Conservation (phyloP, 2,888 invertebrate species). For the Tinea pellionella region DNA sequence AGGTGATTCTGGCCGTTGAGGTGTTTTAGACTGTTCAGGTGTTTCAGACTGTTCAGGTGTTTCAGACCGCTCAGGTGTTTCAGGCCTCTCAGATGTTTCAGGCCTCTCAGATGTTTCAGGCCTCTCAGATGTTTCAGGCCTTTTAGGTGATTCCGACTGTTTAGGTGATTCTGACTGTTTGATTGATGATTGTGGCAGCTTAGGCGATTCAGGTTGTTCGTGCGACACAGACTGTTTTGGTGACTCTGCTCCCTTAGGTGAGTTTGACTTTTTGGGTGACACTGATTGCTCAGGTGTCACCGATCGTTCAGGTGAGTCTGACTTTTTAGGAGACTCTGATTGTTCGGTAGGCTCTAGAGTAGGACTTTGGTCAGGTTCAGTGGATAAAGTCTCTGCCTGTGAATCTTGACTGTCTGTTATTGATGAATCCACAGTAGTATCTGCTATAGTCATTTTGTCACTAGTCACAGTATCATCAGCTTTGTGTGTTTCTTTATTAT, state of each 20-base stretch:
- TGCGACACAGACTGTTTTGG: neutral
- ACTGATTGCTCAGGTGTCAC: neutral
- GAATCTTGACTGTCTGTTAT: neutral
- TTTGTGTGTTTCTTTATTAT: neutral
- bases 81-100: neutral
- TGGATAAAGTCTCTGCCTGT: constrained; percentile 6
- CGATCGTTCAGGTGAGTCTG: neutral
- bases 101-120: neutral
- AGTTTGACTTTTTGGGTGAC: neutral
- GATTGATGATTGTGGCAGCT: neutral
- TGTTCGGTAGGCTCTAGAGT: neutral
- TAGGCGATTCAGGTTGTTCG: neutral
- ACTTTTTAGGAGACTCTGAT: neutral
- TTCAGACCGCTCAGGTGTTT: neutral
- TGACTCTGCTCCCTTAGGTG: neutral
- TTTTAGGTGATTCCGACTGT: neutral
- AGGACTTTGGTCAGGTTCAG: neutral
- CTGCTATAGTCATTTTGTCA: constrained; percentile 6
- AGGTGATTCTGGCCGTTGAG: neutral
- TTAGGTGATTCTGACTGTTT: neutral
- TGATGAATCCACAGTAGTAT: constrained; percentile 5
- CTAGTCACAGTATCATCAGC: constrained; percentile 6
- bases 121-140: neutral
- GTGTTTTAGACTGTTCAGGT: neutral
- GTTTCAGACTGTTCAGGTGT: neutral